Evolutionary conservation across 2,888 invertebrate genomes (phyloP), one percentile per base, ranked within the genome.

Genomic region (Phyllotreta striolata): DNA sequence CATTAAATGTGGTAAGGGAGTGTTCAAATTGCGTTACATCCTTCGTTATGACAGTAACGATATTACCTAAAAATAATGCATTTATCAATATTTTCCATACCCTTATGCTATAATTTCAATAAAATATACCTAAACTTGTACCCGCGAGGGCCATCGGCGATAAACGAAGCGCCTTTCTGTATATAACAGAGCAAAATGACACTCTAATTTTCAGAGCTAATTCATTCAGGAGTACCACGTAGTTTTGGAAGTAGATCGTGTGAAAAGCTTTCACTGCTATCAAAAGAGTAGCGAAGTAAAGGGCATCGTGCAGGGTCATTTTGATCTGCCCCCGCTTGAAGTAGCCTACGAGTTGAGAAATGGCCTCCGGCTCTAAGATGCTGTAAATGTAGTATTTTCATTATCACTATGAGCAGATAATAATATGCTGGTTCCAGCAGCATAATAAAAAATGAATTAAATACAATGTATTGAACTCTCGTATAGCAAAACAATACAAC

Each of bases 21-120:
- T 91, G 86, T 80, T 97, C 96, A 79, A 97, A 95, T 59, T 95
- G 87, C 72, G 90, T 90, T 68, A 96, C 92, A 79, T 98, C 98
- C 78, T 96, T 98, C 1, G 96, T 94, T 62, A 98, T 84, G 9
- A 96, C 86, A 76, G 96, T 96, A 40, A 96, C 93, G 65, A 88
- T 85, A 77, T 88, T 88, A 0, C 89, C 88, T 55, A n/a, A 63
- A 55, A 10, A 54, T 39, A 8, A n/a, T n/a, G n/a, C n/a, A n/a
- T n/a, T n/a, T n/a, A n/a, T n/a, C n/a, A n/a, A n/a, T n/a, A n/a
- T n/a, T n/a, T n/a, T n/a, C n/a, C n/a, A n/a, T n/a, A n/a, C n/a
- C 24, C 1, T 24, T 24, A 24, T 24, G 24, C 1, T 24, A 24
- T 4, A 24, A 24, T 24, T 3, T 24, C 24, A 24, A 24, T 46